Evolutionary conservation across 2,113 vertebrate genomes (phyloP).

Genomic region (Crypturellus undulatus): DNA sequence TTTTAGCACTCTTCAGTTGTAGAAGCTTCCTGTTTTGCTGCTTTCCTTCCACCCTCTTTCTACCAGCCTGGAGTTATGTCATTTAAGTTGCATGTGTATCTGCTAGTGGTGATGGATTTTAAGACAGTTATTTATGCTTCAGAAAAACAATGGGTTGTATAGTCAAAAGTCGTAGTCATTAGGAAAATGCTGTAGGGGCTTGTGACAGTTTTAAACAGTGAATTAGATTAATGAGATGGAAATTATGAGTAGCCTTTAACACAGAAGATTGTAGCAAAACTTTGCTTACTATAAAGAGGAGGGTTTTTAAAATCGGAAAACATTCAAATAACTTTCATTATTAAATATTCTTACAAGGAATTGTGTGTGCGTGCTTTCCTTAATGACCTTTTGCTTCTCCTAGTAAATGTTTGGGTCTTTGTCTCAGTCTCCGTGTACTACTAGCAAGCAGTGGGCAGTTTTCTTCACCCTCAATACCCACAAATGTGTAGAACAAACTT

Average conservation of each 20-base stretch:
- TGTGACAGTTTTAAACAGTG: slow-evolving; percentile 13
- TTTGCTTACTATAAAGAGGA: background rate
- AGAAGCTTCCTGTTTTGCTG: background rate
- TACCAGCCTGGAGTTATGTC: background rate
- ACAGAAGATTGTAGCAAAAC: background rate
- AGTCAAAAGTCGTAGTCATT: slow-evolving; percentile 25
- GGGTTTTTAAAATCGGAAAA: background rate
- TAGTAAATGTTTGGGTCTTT: background rate
- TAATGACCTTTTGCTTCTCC: background rate
- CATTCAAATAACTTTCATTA: background rate
- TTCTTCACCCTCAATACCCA: background rate
- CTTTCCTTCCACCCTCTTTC: background rate
- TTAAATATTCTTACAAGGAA: background rate
- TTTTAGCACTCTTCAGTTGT: background rate
- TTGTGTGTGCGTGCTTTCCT: background rate
- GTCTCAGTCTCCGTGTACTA: background rate
- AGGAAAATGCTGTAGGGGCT: slow-evolving; percentile 14
- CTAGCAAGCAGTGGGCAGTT: background rate
- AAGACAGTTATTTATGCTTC: slow-evolving; percentile 22
- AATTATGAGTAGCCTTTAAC: slow-evolving; percentile 6
- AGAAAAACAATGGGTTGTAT: background rate
- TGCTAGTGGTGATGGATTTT: slow-evolving; percentile 15
- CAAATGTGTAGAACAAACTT: background rate
- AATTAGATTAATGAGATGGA: slow-evolving; percentile 51
- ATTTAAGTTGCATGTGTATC: background rate